These are phyloP conservation scores for Andrena bucephala DNA, from an alignment of 2,888 invertebrate genomes.

Conservation along the genomic window DNA sequence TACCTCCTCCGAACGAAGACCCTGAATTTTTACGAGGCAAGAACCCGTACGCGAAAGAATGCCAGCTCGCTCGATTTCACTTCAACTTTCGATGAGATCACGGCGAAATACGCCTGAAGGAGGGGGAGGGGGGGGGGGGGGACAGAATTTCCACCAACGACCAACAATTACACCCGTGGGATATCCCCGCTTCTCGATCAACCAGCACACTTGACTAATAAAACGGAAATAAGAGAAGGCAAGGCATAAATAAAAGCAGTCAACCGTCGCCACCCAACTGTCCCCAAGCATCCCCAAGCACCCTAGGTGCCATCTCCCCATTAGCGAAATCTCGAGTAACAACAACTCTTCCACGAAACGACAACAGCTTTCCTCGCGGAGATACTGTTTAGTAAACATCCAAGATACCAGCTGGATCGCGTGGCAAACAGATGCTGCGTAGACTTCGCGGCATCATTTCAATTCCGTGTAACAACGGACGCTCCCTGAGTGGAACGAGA, in stretches of 20 bases:
- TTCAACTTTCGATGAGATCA: neutral
- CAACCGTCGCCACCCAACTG: neutral
- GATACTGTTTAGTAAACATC: slow-evolving; percentile 29
- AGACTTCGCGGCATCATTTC: slow-evolving; percentile 11
- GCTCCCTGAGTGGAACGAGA: neutral
- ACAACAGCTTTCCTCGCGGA: neutral
- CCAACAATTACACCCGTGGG: no score
- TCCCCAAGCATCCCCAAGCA: neutral
- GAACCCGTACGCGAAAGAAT: slow-evolving; percentile 9
- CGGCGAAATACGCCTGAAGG: neutral
- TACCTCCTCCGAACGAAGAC: slow-evolving; percentile 2
- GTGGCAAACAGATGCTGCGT: slow-evolving; percentile 39
- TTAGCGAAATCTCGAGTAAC: neutral
- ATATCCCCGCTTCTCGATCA: no score
- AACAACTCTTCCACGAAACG: neutral
- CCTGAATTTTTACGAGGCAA: slow-evolving; percentile 16
- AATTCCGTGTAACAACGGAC: neutral
- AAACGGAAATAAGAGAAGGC: no score
- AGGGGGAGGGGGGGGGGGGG: no score
- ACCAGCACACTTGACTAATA: no score
- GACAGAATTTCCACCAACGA: no score
- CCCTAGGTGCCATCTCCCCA: neutral
- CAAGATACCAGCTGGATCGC: slow-evolving; percentile 21
- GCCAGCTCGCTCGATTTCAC: neutral
- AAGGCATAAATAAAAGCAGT: neutral